Evolutionary conservation across 2,113 vertebrate species (phyloP).

Genomic region (Hipposideros armiger): DNA sequence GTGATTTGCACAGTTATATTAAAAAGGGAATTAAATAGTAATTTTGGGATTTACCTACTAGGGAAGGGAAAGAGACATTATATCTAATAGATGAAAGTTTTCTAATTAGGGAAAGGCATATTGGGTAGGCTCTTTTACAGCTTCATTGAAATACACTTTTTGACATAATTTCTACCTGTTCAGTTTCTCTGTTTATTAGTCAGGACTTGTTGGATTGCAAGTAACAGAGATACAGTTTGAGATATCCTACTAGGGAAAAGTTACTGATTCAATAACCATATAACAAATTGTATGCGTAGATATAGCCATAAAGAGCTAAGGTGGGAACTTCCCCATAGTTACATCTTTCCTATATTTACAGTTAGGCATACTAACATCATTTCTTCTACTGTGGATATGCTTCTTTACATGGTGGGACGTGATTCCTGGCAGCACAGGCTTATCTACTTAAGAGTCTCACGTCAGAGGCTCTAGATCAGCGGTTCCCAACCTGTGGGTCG

Average conservation of each 20-base stretch:
- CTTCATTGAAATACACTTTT: slow-evolving; percentile 1
- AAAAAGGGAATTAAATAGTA: slow-evolving; percentile 56
- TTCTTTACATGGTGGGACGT: background rate
- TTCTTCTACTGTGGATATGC: background rate
- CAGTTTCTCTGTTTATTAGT: slow-evolving; percentile 1
- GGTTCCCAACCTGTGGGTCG: too few relatives aligned
- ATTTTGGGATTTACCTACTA: slow-evolving; percentile 20
- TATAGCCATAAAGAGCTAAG: background rate
- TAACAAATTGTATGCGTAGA: background rate
- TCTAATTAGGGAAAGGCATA: background rate
- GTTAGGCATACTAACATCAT: background rate
- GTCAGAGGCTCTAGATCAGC: background rate
- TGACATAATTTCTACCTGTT: slow-evolving; percentile 24
- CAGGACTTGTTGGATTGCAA: slow-evolving; percentile 1
- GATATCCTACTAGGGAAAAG: background rate
- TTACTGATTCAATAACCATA: background rate
- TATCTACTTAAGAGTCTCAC: background rate
- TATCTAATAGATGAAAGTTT: background rate
- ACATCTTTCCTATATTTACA: background rate
- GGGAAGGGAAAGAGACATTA: slow-evolving; percentile 28
- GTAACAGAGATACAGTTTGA: background rate
- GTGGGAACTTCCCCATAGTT: background rate
- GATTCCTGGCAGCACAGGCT: background rate
- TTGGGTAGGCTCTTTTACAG: background rate
- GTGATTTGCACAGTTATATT: background rate